Evolutionary conservation across 2,888 invertebrate genomes (phyloP).

Genomic region (Caenorhabditis afra): DNA sequence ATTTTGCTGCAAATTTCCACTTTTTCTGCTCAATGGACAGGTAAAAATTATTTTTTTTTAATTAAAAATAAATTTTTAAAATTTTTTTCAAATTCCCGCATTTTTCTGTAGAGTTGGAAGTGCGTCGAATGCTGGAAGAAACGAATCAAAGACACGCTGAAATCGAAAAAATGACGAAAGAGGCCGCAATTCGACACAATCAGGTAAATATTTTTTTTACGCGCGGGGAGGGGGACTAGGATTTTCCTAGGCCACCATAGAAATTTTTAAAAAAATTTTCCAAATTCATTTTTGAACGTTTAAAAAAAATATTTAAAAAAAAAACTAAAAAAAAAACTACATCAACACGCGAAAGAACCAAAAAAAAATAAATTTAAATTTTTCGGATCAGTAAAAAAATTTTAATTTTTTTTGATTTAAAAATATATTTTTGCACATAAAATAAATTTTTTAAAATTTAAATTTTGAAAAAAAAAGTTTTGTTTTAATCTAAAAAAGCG

Average conservation of each 20-base stretch:
- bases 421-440: too few species aligned
- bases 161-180: constrained; percentile 58
- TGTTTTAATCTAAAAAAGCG: too few species aligned
- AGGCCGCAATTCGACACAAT: constrained; percentile 55
- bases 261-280: too few species aligned
- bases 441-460: too few species aligned
- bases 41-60: constrained; percentile 12
- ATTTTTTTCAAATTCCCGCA: background rate
- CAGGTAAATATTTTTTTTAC: constrained; percentile 27
- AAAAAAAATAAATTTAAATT: too few species aligned
- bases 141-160: constrained; percentile 40
- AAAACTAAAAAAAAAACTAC: too few species aligned
- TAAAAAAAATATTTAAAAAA: too few species aligned
- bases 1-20: background rate
- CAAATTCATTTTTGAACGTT: background rate
- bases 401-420: background rate
- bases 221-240: too few species aligned
- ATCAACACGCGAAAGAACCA: too few species aligned
- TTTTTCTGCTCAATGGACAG: constrained; percentile 44
- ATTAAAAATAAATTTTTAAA: background rate
- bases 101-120: constrained; percentile 38
- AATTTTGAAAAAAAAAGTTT: too few species aligned
- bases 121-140: constrained; percentile 25
- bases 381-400: background rate
- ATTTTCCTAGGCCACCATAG: too few species aligned